phyloP scores from a whole-genome alignment of 23 tunicate species.

The Diplosoma virens region DNA sequence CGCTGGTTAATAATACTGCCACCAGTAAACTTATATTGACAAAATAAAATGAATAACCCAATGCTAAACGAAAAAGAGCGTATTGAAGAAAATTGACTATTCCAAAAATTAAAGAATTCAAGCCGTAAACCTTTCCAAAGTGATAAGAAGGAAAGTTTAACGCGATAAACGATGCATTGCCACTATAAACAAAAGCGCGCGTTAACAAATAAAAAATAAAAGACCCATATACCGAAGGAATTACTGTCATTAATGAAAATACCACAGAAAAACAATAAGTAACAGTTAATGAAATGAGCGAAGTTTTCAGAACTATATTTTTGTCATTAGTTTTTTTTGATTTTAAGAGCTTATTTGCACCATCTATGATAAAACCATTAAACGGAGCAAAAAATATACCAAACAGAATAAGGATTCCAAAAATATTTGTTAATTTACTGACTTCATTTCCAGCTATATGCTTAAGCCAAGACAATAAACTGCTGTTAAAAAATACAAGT shows the following conservation, averaged over 20 bases:
- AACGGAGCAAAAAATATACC: slow-evolving; percentile 30
- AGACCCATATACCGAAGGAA: neutral
- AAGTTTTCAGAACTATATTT: neutral
- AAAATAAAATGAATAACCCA: neutral
- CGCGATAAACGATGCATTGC: slow-evolving; percentile 21
- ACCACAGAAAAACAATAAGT: neutral
- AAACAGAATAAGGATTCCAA: slow-evolving; percentile 10
- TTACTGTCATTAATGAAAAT: neutral
- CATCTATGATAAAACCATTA: slow-evolving; percentile 28
- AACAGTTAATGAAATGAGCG: neutral
- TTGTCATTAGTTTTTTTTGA: neutral
- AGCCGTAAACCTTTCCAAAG: slow-evolving; percentile 36
- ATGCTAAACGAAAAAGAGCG: neutral
- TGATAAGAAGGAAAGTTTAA: slow-evolving; percentile 30
- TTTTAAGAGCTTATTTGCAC: slow-evolving; percentile 1
- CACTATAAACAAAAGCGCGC: slow-evolving; percentile 18
- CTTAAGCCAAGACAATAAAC: slow-evolving; percentile 14
- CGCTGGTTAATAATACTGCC: neutral
- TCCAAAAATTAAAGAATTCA: slow-evolving; percentile 15
- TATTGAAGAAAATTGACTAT: slow-evolving; percentile 21
- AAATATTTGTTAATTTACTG: slow-evolving; percentile 9
- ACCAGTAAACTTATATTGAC: slow-evolving; percentile 7
- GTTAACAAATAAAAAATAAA: slow-evolving; percentile 3
- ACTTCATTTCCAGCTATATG: neutral
- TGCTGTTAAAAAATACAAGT: slow-evolving; percentile 13